Percentiles rank a stretch among this genome's conserved stretches.
Conservation (phyloP, 2,113 vertebrate species). For the Ailurus styani region DNA sequence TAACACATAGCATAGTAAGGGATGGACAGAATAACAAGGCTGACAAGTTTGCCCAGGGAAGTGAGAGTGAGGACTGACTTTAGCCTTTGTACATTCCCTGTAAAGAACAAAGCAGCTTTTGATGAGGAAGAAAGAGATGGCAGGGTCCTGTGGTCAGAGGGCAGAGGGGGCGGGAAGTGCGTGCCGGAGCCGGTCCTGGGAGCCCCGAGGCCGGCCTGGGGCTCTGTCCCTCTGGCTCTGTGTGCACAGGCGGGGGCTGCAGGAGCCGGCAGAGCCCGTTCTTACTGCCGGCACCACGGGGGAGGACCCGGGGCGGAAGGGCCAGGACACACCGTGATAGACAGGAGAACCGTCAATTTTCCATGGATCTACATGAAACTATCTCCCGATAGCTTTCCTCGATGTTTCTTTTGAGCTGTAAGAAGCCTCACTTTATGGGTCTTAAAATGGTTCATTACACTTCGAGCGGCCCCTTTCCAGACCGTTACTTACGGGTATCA, state of each 20-base stretch:
- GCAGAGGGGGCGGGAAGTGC: not conserved
- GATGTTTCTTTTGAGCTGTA: not conserved
- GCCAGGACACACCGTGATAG: not conserved
- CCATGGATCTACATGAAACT: not conserved
- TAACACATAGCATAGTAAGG: not conserved
- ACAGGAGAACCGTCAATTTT: not conserved
- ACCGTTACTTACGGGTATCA: rapidly evolving
- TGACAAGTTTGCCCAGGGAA: not conserved
- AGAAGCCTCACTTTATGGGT: not conserved
- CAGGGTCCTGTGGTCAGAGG: rapidly evolving
- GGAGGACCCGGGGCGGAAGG: not conserved
- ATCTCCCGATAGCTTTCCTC: not conserved
- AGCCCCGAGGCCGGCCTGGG: not conserved
- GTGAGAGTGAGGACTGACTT: rapidly evolving
- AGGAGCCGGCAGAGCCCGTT: too few relatives aligned
- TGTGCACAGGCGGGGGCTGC: too few relatives aligned
- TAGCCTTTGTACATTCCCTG: not conserved
- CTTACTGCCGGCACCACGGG: rapidly evolving
- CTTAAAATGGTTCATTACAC: not conserved
- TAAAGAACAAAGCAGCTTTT: not conserved
- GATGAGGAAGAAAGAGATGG: not conserved
- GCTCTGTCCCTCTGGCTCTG: not conserved
- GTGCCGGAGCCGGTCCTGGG: not conserved
- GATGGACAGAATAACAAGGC: not conserved
- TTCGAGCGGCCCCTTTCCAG: not conserved